These are phyloP conservation scores for Apis cerana DNA, from an alignment of 1,140 invertebrate genomes.

Conservation along the genomic window DNA sequence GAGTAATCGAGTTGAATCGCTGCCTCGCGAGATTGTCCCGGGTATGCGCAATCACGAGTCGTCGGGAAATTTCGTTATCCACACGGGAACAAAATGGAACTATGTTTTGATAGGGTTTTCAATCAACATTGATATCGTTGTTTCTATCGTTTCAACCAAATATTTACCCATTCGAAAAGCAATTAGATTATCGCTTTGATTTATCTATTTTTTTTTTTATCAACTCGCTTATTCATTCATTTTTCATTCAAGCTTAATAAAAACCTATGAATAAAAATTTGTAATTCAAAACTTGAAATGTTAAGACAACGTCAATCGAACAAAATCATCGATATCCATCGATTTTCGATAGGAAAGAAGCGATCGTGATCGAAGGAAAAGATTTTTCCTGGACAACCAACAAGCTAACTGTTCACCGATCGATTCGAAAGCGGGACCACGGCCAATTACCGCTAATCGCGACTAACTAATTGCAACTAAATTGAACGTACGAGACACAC, in stretches of 20 bases:
- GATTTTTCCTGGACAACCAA: neutral
- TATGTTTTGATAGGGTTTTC: neutral
- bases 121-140: no score
- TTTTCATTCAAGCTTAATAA: no score
- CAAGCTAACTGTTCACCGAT: conserved; percentile 5
- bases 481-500: conserved; percentile 34
- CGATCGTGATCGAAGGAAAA: neutral
- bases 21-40: neutral
- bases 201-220: no score
- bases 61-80: neutral
- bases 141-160: no score
- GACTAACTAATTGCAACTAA: conserved; percentile 41
- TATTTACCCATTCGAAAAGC: no score
- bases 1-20: conserved; percentile 9
- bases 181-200: no score
- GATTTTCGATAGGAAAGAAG: neutral
- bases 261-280: no score
- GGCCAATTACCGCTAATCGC: conserved; percentile 45
- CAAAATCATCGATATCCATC: neutral
- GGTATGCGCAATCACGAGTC: neutral
- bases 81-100: neutral
- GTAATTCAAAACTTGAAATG: no score
- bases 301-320: no score
- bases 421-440: conserved; percentile 40
- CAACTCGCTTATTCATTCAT: no score